phyloP scores from a whole-genome alignment of 2,888 invertebrate species.

The Achlya flavicornis region DNA sequence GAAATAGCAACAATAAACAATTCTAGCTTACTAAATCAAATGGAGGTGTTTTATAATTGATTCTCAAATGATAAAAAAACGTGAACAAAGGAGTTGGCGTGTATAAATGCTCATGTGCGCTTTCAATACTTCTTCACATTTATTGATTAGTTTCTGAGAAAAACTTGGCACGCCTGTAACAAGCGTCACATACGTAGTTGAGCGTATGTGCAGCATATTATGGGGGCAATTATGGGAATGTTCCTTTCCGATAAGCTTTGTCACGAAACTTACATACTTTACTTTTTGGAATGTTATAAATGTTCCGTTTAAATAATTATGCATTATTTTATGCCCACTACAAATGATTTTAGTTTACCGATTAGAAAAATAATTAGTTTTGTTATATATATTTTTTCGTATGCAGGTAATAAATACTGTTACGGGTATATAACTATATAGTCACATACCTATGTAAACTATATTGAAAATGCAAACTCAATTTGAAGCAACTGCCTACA shows the following conservation, averaged over 20 bases:
- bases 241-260: constrained; percentile 34
- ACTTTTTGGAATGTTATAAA: neutral
- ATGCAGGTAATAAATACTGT: too few species aligned
- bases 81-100: constrained; percentile 52
- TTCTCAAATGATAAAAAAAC: constrained; percentile 31
- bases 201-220: constrained; percentile 39
- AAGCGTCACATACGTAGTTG: constrained; percentile 23
- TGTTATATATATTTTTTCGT: too few species aligned
- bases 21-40: constrained; percentile 40
- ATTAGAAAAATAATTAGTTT: neutral
- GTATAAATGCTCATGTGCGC: constrained; percentile 52
- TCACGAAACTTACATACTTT: constrained; percentile 27
- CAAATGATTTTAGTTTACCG: neutral
- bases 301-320: constrained; percentile 7
- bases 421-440: too few species aligned
- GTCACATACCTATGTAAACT: too few species aligned
- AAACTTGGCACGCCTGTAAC: constrained; percentile 60
- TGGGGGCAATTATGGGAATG: constrained; percentile 29
- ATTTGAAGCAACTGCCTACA: neutral
- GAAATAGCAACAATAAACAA: constrained; percentile 40
- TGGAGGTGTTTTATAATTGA: constrained; percentile 37
- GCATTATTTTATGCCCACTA: constrained; percentile 4
- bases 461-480: too few species aligned
- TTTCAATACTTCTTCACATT: constrained; percentile 65
- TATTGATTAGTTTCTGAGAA: constrained; percentile 72